phyloP scores from a whole-genome alignment of 2,888 invertebrate species.

The Deilephila elpenor region DNA sequence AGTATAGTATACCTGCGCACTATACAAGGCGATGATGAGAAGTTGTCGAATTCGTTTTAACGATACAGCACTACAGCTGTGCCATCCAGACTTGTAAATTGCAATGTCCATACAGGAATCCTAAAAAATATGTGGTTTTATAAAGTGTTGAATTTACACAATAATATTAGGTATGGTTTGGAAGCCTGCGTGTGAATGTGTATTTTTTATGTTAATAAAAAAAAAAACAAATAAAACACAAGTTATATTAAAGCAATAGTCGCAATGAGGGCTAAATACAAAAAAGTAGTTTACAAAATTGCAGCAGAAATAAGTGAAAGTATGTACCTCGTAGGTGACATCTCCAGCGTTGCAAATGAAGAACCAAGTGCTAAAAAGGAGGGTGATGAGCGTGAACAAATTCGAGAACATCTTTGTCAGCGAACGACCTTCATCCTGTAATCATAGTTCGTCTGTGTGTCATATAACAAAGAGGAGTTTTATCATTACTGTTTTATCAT shows the following conservation, averaged over 20 bases:
- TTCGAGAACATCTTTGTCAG: conserved; percentile 43
- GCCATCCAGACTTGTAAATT: conserved; percentile 60
- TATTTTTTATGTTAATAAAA: too few species aligned
- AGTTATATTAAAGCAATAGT: not conserved
- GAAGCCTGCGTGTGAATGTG: too few species aligned
- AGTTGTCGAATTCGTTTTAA: conserved; percentile 46
- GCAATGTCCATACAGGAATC: conserved; percentile 54
- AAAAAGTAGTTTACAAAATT: too few species aligned
- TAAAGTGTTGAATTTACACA: too few species aligned
- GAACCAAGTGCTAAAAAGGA: conserved; percentile 53
- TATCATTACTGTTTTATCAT: too few species aligned
- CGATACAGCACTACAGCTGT: conserved; percentile 45
- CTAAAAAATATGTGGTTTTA: conserved; percentile 32
- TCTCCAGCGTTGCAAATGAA: conserved; percentile 61
- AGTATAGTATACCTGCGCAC: conserved; percentile 48
- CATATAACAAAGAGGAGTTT: too few species aligned
- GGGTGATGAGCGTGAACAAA: conserved; percentile 38
- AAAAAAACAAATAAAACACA: conserved; percentile 15
- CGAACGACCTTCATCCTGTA: conserved; percentile 51
- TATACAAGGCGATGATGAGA: conserved; percentile 46
- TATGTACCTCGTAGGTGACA: conserved; percentile 54
- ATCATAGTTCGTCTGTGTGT: too few species aligned
- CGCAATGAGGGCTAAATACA: too few species aligned
- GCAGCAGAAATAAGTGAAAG: not conserved
- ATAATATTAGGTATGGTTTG: too few species aligned